phyloP scores from a whole-genome alignment of 1,140 invertebrate genomes.

The Solenopsis invicta region DNA sequence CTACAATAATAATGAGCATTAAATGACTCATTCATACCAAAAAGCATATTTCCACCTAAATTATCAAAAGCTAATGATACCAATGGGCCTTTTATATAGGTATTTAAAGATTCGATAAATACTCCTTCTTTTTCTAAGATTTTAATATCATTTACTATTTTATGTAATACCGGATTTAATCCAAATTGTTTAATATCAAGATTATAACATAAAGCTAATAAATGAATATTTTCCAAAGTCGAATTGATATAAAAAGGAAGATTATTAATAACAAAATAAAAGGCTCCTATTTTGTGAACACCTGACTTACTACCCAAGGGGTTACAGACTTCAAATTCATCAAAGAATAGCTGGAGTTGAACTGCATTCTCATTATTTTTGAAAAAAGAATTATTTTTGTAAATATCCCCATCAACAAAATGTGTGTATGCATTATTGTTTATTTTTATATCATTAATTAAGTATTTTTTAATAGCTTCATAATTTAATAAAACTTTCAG shows the following conservation, averaged over 20 bases:
- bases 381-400: slow-evolving; percentile 3
- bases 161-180: slow-evolving; percentile 10
- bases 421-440: not conserved
- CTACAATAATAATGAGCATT: slow-evolving; percentile 21
- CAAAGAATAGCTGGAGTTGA: not conserved
- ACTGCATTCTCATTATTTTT: not conserved
- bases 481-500: slow-evolving; percentile 19
- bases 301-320: not conserved
- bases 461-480: not conserved
- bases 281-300: slow-evolving; percentile 10
- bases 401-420: slow-evolving; percentile 16
- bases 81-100: not conserved
- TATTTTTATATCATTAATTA: not conserved
- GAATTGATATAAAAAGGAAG: slow-evolving; percentile 9
- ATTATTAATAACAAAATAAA: slow-evolving; percentile 24
- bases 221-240: slow-evolving; percentile 6
- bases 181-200: not conserved
- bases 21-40: slow-evolving; percentile 16
- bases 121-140: slow-evolving; percentile 17
- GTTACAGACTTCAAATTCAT: slow-evolving; percentile 6
- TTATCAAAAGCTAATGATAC: not conserved
- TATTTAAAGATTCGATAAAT: slow-evolving; percentile 19
- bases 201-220: slow-evolving; percentile 23
- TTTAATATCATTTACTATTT: not conserved
- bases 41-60: not conserved